Percentiles rank a stretch among this genome's conserved stretches.
Evolutionary conservation across 2,888 invertebrate species (phyloP).

Genomic region (Diplolepis rosae): DNA sequence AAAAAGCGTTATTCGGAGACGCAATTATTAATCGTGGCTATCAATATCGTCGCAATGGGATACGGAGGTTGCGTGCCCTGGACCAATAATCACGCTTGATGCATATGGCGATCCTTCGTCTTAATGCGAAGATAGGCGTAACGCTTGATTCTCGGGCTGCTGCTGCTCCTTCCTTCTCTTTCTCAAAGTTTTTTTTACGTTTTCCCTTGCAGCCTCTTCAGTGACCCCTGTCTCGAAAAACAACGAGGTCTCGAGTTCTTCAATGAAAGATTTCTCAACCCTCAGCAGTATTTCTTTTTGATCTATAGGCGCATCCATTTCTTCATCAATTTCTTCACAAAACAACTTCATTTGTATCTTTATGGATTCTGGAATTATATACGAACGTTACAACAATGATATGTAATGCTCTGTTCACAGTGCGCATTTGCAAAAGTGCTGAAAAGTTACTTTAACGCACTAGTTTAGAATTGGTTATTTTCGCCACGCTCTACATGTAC

Average conservation of each 20-base stretch:
- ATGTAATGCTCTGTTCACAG: no score
- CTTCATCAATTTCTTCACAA: not conserved
- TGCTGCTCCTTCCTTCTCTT: not conserved
- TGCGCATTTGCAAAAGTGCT: no score
- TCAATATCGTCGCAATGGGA: slow-evolving; percentile 71
- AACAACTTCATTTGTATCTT: not conserved
- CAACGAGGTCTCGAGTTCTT: not conserved
- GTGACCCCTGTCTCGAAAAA: not conserved
- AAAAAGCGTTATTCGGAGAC: slow-evolving; percentile 61
- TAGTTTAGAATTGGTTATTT: no score
- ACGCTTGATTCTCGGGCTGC: slow-evolving; percentile 48
- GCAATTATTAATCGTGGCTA: slow-evolving; percentile 71
- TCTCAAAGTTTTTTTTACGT: not conserved
- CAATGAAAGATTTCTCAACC: not conserved
- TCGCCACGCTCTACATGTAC: no score
- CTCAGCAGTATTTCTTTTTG: not conserved
- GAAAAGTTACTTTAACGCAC: no score
- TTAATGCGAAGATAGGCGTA: slow-evolving; percentile 65
- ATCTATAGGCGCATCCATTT: not conserved
- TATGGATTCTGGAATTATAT: no score
- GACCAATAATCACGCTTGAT: slow-evolving; percentile 64
- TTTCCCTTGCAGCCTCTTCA: not conserved
- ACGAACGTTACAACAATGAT: no score
- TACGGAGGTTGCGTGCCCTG: slow-evolving; percentile 64
- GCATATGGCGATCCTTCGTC: slow-evolving; percentile 52